phyloP scores from a whole-genome alignment of 2,888 invertebrate species.

The Tiphia femorata region DNA sequence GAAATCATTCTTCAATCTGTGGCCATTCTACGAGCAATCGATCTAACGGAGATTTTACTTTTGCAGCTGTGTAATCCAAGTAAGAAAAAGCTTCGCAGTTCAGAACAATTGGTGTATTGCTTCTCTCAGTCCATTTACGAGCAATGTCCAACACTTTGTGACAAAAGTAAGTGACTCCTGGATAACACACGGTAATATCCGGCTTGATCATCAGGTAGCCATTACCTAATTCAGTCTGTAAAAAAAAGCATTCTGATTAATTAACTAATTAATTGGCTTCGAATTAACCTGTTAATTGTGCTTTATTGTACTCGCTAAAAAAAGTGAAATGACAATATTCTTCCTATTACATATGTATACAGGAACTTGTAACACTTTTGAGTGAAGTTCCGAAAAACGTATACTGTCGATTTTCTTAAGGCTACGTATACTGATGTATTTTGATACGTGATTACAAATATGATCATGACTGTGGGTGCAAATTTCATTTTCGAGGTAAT shows the following conservation, averaged over 20 bases:
- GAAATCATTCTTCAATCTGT: not conserved
- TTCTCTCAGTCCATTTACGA: constrained; percentile 62
- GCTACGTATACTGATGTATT: too few species aligned
- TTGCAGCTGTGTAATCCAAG: constrained; percentile 78
- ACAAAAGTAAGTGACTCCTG: constrained; percentile 77
- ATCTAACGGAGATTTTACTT: constrained; percentile 65
- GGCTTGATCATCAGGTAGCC: constrained; percentile 75
- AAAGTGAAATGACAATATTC: too few species aligned
- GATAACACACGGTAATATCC: constrained; percentile 78
- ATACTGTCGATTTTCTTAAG: too few species aligned
- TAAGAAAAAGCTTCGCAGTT: constrained; percentile 77
- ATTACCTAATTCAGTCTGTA: constrained; percentile 68
- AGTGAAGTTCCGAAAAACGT: too few species aligned
- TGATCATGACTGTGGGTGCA: too few species aligned
- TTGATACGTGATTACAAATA: too few species aligned
- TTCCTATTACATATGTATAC: too few species aligned
- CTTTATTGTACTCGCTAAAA: too few species aligned
- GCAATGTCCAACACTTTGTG: constrained; percentile 72
- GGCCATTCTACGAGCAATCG: not conserved
- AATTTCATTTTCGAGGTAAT: too few species aligned
- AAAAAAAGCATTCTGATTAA: constrained; percentile 10
- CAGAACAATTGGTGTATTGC: constrained; percentile 72
- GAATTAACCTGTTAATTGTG: too few species aligned
- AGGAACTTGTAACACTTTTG: too few species aligned
- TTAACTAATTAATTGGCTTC: too few species aligned